These are phyloP conservation scores for Dyspetes luteomarginatus DNA, from an alignment of 2,888 invertebrate species.

Conservation along the genomic window DNA sequence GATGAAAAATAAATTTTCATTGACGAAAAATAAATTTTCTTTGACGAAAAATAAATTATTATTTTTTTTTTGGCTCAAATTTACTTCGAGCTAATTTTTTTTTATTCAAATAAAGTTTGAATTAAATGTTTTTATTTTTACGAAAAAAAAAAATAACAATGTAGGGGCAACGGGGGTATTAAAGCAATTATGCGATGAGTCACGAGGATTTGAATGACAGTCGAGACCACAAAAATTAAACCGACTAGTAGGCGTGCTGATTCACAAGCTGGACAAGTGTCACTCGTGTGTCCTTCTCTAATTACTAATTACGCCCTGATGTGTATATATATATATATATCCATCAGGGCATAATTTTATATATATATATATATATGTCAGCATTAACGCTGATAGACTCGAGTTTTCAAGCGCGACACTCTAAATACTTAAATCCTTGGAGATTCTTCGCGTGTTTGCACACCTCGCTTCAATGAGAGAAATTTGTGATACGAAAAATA, in stretches of 20 bases:
- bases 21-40: background rate
- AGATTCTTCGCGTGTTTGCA: background rate
- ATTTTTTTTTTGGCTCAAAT: background rate
- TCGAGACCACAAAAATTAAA: conserved; percentile 12
- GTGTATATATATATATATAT: too few species aligned
- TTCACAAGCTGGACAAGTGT: conserved; percentile 6
- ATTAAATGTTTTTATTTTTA: background rate
- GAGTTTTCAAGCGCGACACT: conserved; percentile 21
- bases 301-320: conserved; percentile 56
- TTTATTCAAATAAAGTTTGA: too few species aligned
- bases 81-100: too few species aligned
- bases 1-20: too few species aligned
- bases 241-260: background rate
- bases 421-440: background rate
- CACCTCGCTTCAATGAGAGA: conserved; percentile 13
- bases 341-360: too few species aligned
- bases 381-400: background rate
- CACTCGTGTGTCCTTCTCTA: conserved; percentile 55
- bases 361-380: background rate
- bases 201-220: conserved; percentile 33
- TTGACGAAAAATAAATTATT: background rate
- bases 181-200: conserved; percentile 2
- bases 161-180: background rate
- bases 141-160: background rate
- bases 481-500: background rate